These are phyloP conservation scores for Thinocorus orbignyianus DNA, from an alignment of 2,113 vertebrate species.

Conservation along the genomic window DNA sequence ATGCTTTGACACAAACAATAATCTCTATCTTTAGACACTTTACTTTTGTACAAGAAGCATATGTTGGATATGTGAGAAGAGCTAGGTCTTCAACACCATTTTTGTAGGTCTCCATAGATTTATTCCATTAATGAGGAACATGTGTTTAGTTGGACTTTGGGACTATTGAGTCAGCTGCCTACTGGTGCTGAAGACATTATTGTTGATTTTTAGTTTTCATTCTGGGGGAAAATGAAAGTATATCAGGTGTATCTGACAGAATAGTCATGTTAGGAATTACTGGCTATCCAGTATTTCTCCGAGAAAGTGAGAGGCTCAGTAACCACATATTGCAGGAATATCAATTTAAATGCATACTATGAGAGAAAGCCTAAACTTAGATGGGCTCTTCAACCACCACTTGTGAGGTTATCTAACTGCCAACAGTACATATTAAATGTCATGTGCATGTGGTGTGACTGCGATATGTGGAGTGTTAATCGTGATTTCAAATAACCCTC, in stretches of 20 bases:
- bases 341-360: background rate
- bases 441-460: background rate
- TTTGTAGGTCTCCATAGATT: background rate
- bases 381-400: background rate
- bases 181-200: background rate
- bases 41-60: background rate
- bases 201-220: background rate
- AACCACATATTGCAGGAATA: background rate
- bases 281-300: background rate
- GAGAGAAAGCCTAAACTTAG: constrained; percentile 45
- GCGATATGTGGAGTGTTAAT: constrained; percentile 1
- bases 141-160: background rate
- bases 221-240: background rate
- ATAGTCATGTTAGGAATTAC: background rate
- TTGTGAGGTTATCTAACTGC: constrained; percentile 52
- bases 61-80: background rate
- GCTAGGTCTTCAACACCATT: background rate
- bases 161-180: background rate
- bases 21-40: background rate
- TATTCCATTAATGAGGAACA: background rate
- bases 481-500: constrained; percentile 8
- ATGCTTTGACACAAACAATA: background rate
- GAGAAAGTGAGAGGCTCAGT: background rate
- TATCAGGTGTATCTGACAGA: background rate
- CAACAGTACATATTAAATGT: constrained; percentile 42